Evolutionary conservation across 35 echinoderm and acorn worm species (phyloP).

Genomic region (Hemicentrotus pulcherrimus): DNA sequence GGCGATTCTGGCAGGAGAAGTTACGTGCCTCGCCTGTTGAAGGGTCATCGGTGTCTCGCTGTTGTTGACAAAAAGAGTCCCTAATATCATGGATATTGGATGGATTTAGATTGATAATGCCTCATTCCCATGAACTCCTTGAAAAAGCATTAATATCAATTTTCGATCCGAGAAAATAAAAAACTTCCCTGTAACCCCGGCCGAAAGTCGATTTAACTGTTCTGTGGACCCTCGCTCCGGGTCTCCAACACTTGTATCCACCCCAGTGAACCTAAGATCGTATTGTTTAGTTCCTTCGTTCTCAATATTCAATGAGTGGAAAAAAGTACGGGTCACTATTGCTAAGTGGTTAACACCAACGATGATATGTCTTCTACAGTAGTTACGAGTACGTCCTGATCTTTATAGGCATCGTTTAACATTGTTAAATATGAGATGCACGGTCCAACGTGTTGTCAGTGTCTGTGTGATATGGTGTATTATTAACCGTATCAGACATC

Average conservation of each 20-base stretch:
- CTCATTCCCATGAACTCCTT: neutral
- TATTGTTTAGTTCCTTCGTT: neutral
- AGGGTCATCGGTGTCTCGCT: neutral
- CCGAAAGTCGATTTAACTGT: neutral
- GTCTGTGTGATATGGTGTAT: no score
- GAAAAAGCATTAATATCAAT: neutral
- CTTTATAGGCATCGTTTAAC: no score
- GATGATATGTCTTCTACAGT: no score
- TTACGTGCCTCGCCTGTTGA: neutral
- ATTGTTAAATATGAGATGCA: no score
- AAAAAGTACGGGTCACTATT: no score
- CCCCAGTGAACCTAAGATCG: neutral
- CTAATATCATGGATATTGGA: neutral
- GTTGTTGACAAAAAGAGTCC: neutral
- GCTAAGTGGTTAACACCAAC: no score
- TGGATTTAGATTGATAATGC: neutral
- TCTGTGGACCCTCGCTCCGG: neutral
- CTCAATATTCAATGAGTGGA: neutral
- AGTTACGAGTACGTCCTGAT: no score
- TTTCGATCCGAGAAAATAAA: neutral
- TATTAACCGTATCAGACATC: no score
- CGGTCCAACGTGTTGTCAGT: no score
- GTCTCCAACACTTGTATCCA: neutral
- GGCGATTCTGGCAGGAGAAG: no score
- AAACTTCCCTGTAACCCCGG: neutral